Conservation (phyloP, 2,888 invertebrate genomes). For the Himalopsyche japonica region DNA sequence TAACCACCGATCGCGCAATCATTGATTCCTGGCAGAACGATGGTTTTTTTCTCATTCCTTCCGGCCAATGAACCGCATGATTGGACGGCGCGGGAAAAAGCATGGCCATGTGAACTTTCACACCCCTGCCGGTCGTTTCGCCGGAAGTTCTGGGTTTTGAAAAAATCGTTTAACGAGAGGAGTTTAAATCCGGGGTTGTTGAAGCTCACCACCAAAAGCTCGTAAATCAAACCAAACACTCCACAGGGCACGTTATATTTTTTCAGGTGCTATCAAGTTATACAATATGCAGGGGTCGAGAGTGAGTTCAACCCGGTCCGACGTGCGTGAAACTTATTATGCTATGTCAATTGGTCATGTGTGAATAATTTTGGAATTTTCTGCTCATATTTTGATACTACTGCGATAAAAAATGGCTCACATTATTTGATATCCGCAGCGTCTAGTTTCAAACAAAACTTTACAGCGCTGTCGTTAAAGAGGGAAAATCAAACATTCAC, state of each 20-base stretch:
- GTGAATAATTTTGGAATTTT: no score
- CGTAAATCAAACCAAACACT: neutral
- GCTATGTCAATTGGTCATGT: no score
- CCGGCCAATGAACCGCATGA: neutral
- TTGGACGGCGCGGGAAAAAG: neutral
- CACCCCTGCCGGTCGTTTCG: neutral
- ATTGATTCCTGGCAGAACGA: neutral
- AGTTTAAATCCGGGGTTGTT: neutral
- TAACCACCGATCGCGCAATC: neutral
- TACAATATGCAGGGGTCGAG: neutral
- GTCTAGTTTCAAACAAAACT: no score
- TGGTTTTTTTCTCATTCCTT: neutral
- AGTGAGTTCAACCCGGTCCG: no score
- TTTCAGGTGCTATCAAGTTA: neutral
- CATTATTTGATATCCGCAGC: no score
- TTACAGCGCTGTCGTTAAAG: no score
- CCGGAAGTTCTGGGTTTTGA: neutral
- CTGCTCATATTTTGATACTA: no score
- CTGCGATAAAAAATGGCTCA: no score
- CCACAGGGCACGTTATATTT: neutral
- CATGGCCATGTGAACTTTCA: neutral
- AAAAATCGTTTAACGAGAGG: neutral
- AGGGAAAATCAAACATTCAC: no score
- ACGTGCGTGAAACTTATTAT: no score
- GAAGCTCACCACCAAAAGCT: neutral